phyloP scores from a whole-genome alignment of 2,888 invertebrate genomes.

The Himalopsyche anomala region DNA sequence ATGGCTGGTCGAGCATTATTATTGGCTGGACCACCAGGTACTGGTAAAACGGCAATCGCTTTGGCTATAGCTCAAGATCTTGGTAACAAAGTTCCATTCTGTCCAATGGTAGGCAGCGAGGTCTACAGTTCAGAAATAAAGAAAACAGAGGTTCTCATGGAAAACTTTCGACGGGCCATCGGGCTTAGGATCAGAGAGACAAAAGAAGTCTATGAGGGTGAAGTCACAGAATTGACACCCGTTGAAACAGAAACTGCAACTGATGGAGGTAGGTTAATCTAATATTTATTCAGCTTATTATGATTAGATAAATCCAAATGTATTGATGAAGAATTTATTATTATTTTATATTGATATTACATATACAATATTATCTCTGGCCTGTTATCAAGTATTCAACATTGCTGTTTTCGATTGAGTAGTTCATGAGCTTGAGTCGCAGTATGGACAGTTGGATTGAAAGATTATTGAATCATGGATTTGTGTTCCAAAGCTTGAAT shows the following conservation, averaged over 20 bases:
- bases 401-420: too few species aligned
- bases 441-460: too few species aligned
- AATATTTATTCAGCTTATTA: background rate
- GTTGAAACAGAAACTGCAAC: conserved; percentile 96
- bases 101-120: conserved; percentile 94
- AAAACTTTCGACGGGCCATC: conserved; percentile 98
- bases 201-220: conserved; percentile 99
- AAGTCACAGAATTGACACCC: conserved; percentile 98
- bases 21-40: conserved; percentile 96
- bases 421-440: too few species aligned
- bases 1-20: conserved; percentile 98
- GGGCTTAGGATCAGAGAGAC: conserved; percentile 96
- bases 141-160: conserved; percentile 99
- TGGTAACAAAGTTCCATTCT: conserved; percentile 96
- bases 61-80: conserved; percentile 98
- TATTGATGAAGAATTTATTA: too few species aligned
- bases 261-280: conserved; percentile 83
- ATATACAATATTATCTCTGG: too few species aligned
- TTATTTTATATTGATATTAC: too few species aligned
- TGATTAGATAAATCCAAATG: too few species aligned
- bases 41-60: conserved; percentile 98
- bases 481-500: too few species aligned
- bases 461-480: too few species aligned
- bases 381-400: too few species aligned
- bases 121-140: conserved; percentile 99